A percentile compares a stretch with the other conserved stretches of the same genome.
phyloP scores from a whole-genome alignment of 2,888 invertebrate genomes.

The Cyclophora albipunctata region DNA sequence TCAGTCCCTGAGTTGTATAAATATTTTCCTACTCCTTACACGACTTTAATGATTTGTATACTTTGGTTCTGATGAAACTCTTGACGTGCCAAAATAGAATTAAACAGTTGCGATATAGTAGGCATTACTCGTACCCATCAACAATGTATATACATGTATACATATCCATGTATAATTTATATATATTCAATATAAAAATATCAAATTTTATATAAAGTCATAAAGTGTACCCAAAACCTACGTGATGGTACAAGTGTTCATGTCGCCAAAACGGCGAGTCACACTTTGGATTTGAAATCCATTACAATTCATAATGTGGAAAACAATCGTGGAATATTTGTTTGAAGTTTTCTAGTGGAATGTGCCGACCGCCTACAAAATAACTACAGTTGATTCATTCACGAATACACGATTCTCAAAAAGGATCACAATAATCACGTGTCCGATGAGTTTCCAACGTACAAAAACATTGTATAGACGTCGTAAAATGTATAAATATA shows the following conservation, averaged over 20 bases:
- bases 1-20: conserved; percentile 75
- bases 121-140: conserved; percentile 72
- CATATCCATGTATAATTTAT: conserved; percentile 75
- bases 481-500: conserved; percentile 75
- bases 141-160: conserved; percentile 76
- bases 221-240: conserved; percentile 77
- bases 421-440: conserved; percentile 68
- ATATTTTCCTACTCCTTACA: conserved; percentile 74
- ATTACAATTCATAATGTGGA: conserved; percentile 65
- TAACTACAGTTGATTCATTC: conserved; percentile 64
- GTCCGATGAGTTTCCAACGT: conserved; percentile 63
- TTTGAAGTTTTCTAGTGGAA: conserved; percentile 70
- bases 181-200: conserved; percentile 76
- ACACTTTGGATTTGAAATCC: conserved; percentile 68
- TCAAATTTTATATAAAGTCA: conserved; percentile 76
- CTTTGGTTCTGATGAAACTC: conserved; percentile 75
- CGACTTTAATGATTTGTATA: conserved; percentile 75
- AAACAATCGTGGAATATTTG: conserved; percentile 69
- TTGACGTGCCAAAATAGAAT: conserved; percentile 75
- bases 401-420: conserved; percentile 69
- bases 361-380: conserved; percentile 74
- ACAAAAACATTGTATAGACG: conserved; percentile 72
- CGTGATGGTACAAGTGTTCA: conserved; percentile 71
- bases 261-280: conserved; percentile 62
- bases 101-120: conserved; percentile 75